A percentile compares a stretch with the other conserved stretches of the same genome.
Conservation (phyloP, 2,797 vertebrate genomes). For the Leptodactylus fallax region DNA sequence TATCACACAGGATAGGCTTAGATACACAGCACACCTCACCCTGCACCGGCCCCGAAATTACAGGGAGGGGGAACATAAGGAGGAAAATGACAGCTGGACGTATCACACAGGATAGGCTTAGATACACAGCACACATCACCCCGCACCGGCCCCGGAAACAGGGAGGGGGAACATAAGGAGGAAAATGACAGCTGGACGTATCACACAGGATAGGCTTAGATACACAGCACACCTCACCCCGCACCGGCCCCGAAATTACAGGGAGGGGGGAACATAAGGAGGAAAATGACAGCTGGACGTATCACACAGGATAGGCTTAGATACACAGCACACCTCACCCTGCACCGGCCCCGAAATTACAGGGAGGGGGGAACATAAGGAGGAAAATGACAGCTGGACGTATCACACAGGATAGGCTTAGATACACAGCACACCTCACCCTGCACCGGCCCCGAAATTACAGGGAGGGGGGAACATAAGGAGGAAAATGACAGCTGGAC, state of each 20-base stretch:
- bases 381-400: no score
- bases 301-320: neutral
- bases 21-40: conserved; percentile 1
- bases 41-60: neutral
- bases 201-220: neutral
- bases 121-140: neutral
- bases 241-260: neutral
- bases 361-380: no score
- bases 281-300: no score
- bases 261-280: no score
- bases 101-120: neutral
- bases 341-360: neutral
- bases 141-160: neutral
- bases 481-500: no score
- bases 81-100: no score
- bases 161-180: no score
- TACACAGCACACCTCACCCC: neutral
- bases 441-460: neutral
- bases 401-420: neutral
- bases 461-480: neutral
- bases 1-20: neutral
- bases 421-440: conserved; percentile 1
- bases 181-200: no score
- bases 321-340: neutral
- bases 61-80: neutral